phyloP scores from a whole-genome alignment of 2,113 vertebrate species.

The Holacanthus passer region DNA sequence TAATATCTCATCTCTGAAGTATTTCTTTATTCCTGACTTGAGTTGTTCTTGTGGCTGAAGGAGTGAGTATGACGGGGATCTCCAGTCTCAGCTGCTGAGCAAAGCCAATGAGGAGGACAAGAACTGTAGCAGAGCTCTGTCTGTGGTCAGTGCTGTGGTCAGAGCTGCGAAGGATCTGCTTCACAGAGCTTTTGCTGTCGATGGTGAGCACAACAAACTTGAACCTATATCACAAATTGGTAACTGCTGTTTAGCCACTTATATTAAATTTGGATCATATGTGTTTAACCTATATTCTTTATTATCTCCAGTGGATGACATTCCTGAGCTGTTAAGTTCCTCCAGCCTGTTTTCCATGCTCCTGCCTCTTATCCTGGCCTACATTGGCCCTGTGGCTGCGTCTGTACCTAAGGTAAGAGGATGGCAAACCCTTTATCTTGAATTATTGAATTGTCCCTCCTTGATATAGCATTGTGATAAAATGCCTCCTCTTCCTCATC shows the following conservation, averaged over 20 bases:
- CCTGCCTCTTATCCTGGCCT: slow-evolving; percentile 96
- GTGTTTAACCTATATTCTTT: slow-evolving; percentile 12
- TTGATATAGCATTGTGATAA: not conserved
- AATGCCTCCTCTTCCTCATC: not conserved
- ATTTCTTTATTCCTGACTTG: not conserved
- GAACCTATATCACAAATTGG: not conserved
- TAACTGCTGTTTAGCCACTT: not conserved
- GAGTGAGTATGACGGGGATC: slow-evolving; percentile 98
- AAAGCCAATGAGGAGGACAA: slow-evolving; percentile 99
- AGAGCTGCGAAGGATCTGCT: slow-evolving; percentile 96
- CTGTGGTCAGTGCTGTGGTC: slow-evolving; percentile 96
- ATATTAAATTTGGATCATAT: not conserved
- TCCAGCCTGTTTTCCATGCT: slow-evolving; percentile 99
- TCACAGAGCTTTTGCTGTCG: slow-evolving; percentile 96
- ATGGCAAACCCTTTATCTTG: not conserved
- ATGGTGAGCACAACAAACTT: slow-evolving; percentile 86
- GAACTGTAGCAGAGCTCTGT: slow-evolving; percentile 96
- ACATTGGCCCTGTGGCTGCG: slow-evolving; percentile 97
- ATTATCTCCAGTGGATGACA: slow-evolving; percentile 92
- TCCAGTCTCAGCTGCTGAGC: slow-evolving; percentile 96
- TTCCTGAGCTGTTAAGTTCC: slow-evolving; percentile 97
- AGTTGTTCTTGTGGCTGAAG: slow-evolving; percentile 73
- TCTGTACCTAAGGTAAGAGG: slow-evolving; percentile 94
- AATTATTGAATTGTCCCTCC: not conserved
- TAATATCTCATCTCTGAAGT: not conserved